Conservation (phyloP, 2,113 vertebrate species). For the Trichechus manatus region DNA sequence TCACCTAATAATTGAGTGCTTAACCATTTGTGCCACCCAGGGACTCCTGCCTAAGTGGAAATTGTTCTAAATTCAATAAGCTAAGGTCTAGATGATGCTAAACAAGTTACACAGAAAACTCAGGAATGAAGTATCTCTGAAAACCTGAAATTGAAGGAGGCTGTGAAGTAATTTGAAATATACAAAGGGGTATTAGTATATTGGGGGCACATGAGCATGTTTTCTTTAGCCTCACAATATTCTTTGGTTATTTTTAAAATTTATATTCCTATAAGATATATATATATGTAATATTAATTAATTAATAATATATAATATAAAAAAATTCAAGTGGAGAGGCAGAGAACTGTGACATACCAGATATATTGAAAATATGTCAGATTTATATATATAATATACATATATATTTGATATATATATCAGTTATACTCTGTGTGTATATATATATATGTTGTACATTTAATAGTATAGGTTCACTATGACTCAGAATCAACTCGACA, state of each 20-base stretch:
- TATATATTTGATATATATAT: too few species aligned
- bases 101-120: not conserved
- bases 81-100: not conserved
- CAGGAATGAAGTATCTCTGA: not conserved
- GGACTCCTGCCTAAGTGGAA: not conserved
- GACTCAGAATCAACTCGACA: too few species aligned
- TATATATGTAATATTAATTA: not conserved
- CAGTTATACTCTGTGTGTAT: too few species aligned
- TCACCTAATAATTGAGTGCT: not conserved
- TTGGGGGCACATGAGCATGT: not conserved
- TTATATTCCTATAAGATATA: not conserved
- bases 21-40: not conserved
- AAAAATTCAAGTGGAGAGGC: not conserved
- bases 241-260: slow-evolving; percentile 6
- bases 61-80: not conserved
- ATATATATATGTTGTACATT: too few species aligned
- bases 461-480: too few species aligned
- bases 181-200: not conserved
- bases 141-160: not conserved
- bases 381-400: too few species aligned
- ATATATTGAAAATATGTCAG: too few species aligned
- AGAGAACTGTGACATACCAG: not conserved
- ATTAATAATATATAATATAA: not conserved
- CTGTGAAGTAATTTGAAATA: not conserved
- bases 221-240: not conserved